phyloP scores from a whole-genome alignment of 2,888 invertebrate species.

The Spilarctia lutea region DNA sequence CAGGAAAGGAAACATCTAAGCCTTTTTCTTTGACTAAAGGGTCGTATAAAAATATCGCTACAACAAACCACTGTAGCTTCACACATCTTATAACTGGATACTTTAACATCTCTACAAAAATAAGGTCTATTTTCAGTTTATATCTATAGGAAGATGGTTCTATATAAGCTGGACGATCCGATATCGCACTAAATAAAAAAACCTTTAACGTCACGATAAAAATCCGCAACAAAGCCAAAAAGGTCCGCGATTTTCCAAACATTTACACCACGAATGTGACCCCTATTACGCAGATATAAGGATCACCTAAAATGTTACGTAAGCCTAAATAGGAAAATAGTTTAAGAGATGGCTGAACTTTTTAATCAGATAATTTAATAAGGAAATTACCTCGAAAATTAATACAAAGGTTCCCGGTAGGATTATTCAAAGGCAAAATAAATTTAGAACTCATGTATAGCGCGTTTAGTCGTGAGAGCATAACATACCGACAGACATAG shows the following conservation, averaged over 20 bases:
- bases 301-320: conserved; percentile 46
- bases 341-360: conserved; percentile 16
- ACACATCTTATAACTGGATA: conserved; percentile 32
- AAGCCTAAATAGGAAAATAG: conserved; percentile 49
- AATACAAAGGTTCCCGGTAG: neutral
- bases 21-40: conserved; percentile 62
- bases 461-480: too few species aligned
- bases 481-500: too few species aligned
- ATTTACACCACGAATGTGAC: conserved; percentile 53
- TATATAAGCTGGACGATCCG: conserved; percentile 37
- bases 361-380: conserved; percentile 2
- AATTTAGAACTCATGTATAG: neutral
- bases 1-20: conserved; percentile 59
- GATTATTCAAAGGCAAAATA: neutral
- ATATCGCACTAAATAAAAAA: conserved; percentile 69
- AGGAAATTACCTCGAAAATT: neutral
- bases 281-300: conserved; percentile 54
- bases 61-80: conserved; percentile 33
- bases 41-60: conserved; percentile 56
- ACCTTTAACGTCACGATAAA: conserved; percentile 71
- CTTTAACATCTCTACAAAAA: fast-evolving
- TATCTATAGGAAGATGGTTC: conserved; percentile 22
- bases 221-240: conserved; percentile 69
- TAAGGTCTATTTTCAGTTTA: conserved; percentile 30
- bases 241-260: conserved; percentile 53